Percentiles rank a stretch among this genome's conserved stretches.
These are phyloP conservation scores for Staurois parvus DNA, from an alignment of 2,797 vertebrate genomes.

Conservation along the genomic window DNA sequence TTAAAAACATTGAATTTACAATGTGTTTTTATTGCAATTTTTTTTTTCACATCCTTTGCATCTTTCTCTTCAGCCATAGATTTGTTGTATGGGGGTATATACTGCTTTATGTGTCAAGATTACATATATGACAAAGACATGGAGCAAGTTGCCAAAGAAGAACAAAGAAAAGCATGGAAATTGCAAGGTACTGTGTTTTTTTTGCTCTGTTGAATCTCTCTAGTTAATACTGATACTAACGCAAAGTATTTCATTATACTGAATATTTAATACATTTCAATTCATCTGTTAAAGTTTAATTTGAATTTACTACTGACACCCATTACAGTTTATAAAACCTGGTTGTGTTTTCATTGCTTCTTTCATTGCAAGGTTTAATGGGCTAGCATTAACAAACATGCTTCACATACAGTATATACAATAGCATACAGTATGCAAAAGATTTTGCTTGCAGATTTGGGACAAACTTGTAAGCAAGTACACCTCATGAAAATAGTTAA, in stretches of 20 bases:
- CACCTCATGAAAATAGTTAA: no score
- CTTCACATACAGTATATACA: no score
- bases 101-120: slow-evolving; percentile 99
- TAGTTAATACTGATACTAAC: neutral
- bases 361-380: no score
- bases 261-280: slow-evolving; percentile 53
- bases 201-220: slow-evolving; percentile 7
- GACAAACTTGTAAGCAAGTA: no score
- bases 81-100: slow-evolving; percentile 96
- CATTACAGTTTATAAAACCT: no score
- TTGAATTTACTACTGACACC: neutral
- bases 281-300: neutral
- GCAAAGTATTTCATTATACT: slow-evolving; percentile 43
- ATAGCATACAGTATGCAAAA: no score
- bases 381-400: no score
- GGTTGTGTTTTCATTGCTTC: no score
- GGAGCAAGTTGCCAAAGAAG: slow-evolving; percentile 99
- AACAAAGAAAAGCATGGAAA: slow-evolving; percentile 98
- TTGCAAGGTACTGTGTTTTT: slow-evolving; percentile 88
- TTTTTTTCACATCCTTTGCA: neutral
- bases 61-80: slow-evolving; percentile 87
- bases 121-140: slow-evolving; percentile 99
- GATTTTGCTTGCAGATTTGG: no score
- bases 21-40: no score
- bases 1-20: no score